Evolutionary conservation across 2,888 invertebrate genomes (phyloP), one percentile per base, ranked within the genome.

Genomic region (Mesorhabditis spiculigera): DNA sequence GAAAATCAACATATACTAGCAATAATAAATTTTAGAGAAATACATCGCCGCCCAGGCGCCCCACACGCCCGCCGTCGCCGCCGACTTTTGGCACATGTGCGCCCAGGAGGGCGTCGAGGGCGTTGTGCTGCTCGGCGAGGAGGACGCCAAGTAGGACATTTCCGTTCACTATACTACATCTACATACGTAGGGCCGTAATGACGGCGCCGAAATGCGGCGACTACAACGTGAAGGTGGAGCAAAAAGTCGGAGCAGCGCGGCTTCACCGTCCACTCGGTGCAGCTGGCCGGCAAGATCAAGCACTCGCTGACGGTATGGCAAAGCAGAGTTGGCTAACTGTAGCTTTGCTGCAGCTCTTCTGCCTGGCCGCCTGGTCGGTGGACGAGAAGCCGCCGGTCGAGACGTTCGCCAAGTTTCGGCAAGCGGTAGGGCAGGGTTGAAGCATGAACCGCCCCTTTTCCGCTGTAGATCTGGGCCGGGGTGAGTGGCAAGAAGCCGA

Each of bases 221-320:
- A 50, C 58, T 50, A 50, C 58, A 50, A 50, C 58, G 58, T 50
- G 58, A n/a, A 50, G n/a, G n/a, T 50, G 10, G 58, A 50, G 58
- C 8, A 10, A n/a, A n/a, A 50, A 50, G n/a, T 10, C 58, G 10
- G 58, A 50, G 58, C 28, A 28, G 28, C 8, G n/a, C 8, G 8
- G 10, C 10, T 50, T 50, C n/a, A n/a, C 8, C n/a, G 58, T 50
- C 10, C 58, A 13, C 58, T 13, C 10, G 8, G 58, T 50, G 58
- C n/a, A 10, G 58, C 8, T 50, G 8, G 3, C 10, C n/a, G 58
- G 58, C 8, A 50, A 50, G n/a, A n/a, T n/a, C 58, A 50, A 50
- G 58, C 58, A 50, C 58, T 13, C 10, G 8, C 58, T 50, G 10
- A 50, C 8, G 58, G 58, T 50, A 50, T 2, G 58, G 3, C 3